Base-by-base conservation (phyloP, 2,113 vertebrate species). In the Montifringilla adamsi region DNA sequence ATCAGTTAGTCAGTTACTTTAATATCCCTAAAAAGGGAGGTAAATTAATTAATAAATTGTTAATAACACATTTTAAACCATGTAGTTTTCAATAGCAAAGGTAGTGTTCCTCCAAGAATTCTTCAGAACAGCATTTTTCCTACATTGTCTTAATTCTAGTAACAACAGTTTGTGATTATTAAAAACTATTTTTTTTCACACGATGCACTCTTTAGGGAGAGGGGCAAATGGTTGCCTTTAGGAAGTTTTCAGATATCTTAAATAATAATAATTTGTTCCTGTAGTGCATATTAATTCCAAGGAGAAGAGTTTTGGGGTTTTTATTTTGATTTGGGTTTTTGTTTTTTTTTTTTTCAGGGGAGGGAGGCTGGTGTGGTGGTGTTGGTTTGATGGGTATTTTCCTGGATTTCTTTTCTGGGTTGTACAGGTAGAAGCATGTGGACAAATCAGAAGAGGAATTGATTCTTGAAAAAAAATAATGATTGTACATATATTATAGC, bases 151-250 rank as follows among this genome's bases (percentile, higher is more conserved):
- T 41, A 52, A 69, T 78, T 66, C 21, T 27, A 15, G 18, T 17
- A 87, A 64, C 10, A 69, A 50, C 7, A 44, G 5, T 53, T 85
- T 72, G 35, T 68, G 39, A 43, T 68, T 59, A 50, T 76, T 44
- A 68, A 75, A 88, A 59, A 1, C 0, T 2, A 17, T 17, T 6
- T 4, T 37, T 37, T 86, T 88, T 78, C 20, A 70, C 3, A 22
- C 17, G 82, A 60, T 49, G 2, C 2, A 13, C 4, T 27, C 15
- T 37, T 70, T 27, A 22, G 2, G 15, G 12, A 30, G 19, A 8
- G 7, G 1, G 2, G 3, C 0, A 0, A 20, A 22, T 56, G 44
- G 1, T 22, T 79, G 13, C 41, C 11, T 31, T 8, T 28, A 52
- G n/a, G 24, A 90, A 56, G 7, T 44, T 78, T 33, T 68, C 43